Percentiles rank a stretch among this genome's conserved stretches.
Evolutionary conservation across 1,140 invertebrate genomes (phyloP).

Genomic region (Brachionus sp.): DNA sequence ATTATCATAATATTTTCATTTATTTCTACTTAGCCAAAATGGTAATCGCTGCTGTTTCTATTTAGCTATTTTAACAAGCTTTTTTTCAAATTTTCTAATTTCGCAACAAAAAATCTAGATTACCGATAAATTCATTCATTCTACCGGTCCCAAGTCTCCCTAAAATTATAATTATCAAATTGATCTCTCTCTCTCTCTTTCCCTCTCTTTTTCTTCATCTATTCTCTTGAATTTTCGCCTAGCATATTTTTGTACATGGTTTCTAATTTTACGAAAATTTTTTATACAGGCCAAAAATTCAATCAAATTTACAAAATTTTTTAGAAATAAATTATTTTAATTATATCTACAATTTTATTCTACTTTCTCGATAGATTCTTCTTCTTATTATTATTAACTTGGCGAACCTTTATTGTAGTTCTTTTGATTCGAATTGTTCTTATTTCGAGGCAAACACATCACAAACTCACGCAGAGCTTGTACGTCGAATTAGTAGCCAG

Average conservation of each 20-base stretch:
- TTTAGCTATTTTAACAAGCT: background rate
- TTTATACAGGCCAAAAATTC: background rate
- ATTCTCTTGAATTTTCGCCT: background rate
- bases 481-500: background rate
- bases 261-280: background rate
- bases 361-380: constrained; percentile 18
- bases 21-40: background rate
- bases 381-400: background rate
- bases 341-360: constrained; percentile 37
- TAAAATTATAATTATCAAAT: background rate
- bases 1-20: constrained; percentile 39
- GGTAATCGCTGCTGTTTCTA: background rate
- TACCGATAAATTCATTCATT: background rate
- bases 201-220: background rate
- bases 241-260: background rate
- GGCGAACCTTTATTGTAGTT: constrained; percentile 20
- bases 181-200: background rate
- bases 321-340: constrained; percentile 38
- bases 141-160: background rate
- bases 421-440: constrained; percentile 24
- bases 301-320: background rate
- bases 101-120: background rate
- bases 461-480: background rate
- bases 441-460: background rate
- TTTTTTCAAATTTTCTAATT: background rate